Percentiles rank a stretch among this genome's conserved stretches.
Evolutionary conservation across 2,888 invertebrate genomes (phyloP).

Genomic region (Dryococelus australis): DNA sequence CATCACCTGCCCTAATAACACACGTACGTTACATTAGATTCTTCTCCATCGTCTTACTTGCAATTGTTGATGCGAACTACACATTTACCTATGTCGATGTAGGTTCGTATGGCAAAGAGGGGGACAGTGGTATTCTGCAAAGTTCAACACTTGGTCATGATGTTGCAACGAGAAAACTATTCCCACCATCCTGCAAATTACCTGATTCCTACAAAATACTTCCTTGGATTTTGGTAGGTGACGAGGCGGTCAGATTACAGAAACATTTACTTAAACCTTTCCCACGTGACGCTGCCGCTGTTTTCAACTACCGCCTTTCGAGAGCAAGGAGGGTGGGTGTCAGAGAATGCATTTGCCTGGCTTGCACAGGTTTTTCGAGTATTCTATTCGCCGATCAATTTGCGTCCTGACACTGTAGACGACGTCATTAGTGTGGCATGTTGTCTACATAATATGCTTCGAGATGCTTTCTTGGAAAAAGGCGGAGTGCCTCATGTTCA

Average conservation of each 20-base stretch:
- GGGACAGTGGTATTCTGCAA: constrained; percentile 26
- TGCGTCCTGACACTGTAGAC: not conserved
- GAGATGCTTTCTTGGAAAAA: not conserved
- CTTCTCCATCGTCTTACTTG: constrained; percentile 25
- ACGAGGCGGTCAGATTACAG: constrained; percentile 40
- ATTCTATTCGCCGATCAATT: not conserved
- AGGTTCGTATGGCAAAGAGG: constrained; percentile 32
- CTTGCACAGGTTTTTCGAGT: not conserved
- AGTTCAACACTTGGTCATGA: not conserved
- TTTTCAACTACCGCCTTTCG: constrained; percentile 39
- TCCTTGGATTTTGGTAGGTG: constrained; percentile 36
- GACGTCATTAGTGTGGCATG: not conserved
- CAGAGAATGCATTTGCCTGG: constrained; percentile 41
- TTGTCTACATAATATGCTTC: not conserved
- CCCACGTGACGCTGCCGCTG: constrained; percentile 30
- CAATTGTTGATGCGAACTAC: constrained; percentile 24
- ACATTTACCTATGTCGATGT: constrained; percentile 20
- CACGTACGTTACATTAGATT: not conserved
- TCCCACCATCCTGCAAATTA: not conserved
- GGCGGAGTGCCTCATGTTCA: not conserved
- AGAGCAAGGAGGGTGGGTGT: constrained; percentile 38
- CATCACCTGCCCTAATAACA: not conserved
- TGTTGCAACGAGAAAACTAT: not conserved
- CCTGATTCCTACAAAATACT: not conserved
- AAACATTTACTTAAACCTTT: constrained; percentile 27